These are phyloP conservation scores for Ornithoptera priamus DNA, from an alignment of 2,888 invertebrate genomes.

Conservation along the genomic window DNA sequence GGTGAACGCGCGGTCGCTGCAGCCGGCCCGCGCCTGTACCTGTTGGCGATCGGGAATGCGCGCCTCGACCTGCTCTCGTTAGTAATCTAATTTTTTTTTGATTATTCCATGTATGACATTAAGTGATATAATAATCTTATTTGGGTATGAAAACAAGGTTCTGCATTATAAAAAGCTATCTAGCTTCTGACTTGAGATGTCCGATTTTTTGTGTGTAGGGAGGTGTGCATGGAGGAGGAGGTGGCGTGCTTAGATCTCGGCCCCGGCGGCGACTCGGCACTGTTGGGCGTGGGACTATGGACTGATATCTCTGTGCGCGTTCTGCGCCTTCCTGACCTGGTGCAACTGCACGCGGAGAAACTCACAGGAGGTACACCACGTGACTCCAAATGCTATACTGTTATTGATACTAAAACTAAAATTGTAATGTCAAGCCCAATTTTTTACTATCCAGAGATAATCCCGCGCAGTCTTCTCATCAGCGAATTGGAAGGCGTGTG, in stretches of 20 bases:
- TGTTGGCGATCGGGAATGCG: constrained; percentile 46
- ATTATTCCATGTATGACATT: no score
- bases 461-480: constrained; percentile 97
- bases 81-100: background rate
- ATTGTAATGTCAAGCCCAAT: no score
- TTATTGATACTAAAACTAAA: no score
- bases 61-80: constrained; percentile 30
- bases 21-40: constrained; percentile 86
- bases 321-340: constrained; percentile 88
- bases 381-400: no score
- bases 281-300: constrained; percentile 97
- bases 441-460: constrained; percentile 85
- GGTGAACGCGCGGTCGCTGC: constrained; percentile 90
- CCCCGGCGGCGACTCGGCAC: constrained; percentile 83
- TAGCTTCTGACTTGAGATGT: no score
- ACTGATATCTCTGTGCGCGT: constrained; percentile 96
- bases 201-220: constrained; percentile 50
- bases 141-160: no score
- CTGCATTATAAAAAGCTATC: no score
- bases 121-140: no score
- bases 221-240: constrained; percentile 92
- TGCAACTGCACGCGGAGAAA: constrained; percentile 91
- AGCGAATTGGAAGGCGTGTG: constrained; percentile 95
- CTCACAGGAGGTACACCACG: constrained; percentile 86
- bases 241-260: constrained; percentile 98